These are phyloP conservation scores for Pristiophorus japonicus DNA, from an alignment of 2,113 vertebrate genomes.

Conservation along the genomic window DNA sequence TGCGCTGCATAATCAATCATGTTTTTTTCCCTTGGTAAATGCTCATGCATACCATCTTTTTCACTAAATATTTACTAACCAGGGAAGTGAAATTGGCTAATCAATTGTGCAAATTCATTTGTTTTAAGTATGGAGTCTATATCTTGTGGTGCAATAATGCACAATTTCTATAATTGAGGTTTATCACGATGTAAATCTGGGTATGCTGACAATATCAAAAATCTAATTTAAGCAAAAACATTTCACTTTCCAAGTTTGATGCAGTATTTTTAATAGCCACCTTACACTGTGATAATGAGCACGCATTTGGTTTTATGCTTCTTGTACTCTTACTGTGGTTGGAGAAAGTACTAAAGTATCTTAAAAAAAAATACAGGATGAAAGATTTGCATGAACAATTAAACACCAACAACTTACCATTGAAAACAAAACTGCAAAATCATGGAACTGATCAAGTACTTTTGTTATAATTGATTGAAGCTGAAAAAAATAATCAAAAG, in stretches of 20 bases:
- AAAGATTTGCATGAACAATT: neutral
- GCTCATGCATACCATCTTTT: neutral
- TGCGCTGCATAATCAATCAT: neutral
- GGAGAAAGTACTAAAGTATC: neutral
- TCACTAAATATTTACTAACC: neutral
- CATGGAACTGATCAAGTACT: slow-evolving; percentile 79
- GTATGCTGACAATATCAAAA: neutral
- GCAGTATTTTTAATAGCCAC: neutral
- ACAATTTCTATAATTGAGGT: neutral
- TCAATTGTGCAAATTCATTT: neutral
- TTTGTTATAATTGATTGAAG: slow-evolving; percentile 88
- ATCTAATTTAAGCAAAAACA: neutral
- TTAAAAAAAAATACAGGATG: neutral
- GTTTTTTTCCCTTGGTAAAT: neutral
- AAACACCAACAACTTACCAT: slow-evolving; percentile 68
- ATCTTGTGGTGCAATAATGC: neutral
- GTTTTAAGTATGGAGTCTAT: neutral
- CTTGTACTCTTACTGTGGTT: neutral
- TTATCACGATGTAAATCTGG: neutral
- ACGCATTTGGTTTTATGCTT: neutral
- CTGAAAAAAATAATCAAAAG: slow-evolving; percentile 51
- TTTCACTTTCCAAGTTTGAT: neutral
- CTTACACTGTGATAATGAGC: neutral
- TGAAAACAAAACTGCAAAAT: slow-evolving; percentile 92
- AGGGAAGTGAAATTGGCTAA: too few relatives aligned